Conservation (phyloP, 2,888 invertebrate species). For the Apoderus coryli region DNA sequence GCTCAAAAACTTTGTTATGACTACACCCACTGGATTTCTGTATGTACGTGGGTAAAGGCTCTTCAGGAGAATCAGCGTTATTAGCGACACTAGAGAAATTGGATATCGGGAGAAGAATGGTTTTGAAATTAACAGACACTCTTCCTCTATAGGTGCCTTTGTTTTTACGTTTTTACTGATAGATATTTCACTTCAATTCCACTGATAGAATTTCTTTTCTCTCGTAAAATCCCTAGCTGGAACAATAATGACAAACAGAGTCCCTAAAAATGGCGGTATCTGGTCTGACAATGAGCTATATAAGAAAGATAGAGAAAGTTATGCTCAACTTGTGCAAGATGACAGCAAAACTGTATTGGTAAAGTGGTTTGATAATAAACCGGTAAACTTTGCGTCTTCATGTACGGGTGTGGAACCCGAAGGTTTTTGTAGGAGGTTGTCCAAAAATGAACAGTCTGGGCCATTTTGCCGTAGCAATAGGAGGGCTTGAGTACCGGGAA, state of each 20-base stretch:
- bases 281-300: conserved; percentile 3
- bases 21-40: conserved; percentile 7
- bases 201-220: conserved; percentile 4
- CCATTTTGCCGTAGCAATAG: too few relatives aligned
- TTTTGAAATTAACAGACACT: conserved; percentile 9
- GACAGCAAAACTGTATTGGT: conserved; percentile 6
- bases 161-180: conserved; percentile 9
- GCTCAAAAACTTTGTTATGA: conserved; percentile 7
- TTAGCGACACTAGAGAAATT: conserved; percentile 10
- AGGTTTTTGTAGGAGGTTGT: too few relatives aligned
- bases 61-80: conserved; percentile 6
- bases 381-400: too few relatives aligned
- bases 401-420: too few relatives aligned
- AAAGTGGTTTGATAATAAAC: conserved; percentile 9
- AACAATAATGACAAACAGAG: conserved; percentile 8
- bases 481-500: too few relatives aligned
- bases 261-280: conserved; percentile 3
- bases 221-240: conserved; percentile 5
- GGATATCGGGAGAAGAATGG: conserved; percentile 11
- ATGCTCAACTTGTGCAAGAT: conserved; percentile 8
- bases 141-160: too few relatives aligned
- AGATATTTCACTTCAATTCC: conserved; percentile 9
- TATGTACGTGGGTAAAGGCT: conserved; percentile 7
- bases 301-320: conserved; percentile 7
- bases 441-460: too few relatives aligned